Evolutionary conservation across 2,113 vertebrate genomes (phyloP), one percentile per base, ranked within the genome.

Genomic region (Oreochromis spilurus): DNA sequence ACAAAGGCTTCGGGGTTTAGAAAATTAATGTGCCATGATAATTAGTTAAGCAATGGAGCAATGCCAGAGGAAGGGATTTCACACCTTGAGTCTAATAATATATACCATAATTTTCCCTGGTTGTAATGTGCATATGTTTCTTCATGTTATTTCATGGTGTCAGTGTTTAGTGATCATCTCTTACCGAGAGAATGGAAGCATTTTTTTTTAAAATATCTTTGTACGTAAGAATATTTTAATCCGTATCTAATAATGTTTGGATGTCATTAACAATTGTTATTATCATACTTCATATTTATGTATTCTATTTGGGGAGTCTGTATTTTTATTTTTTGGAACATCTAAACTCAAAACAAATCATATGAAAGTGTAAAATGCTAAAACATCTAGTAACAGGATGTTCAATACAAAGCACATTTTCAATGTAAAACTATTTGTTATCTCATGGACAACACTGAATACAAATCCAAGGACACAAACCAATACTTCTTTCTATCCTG

Each of bases 1-100:
- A 91, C 93, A 92, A 93, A 93, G 65, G 87, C 95, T 95, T 87
- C 19, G 10, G 94, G 95, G 89, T 88, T 88, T 85, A 6, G 87
- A 92, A 94, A 95, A 93, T 92, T 91, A 95, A 96, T 95, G 92
- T 91, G 81, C 87, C 94, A 82, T 94, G 91, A 95, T 95, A 95
- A 96, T 96, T 95, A 95, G 91, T 94, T 94, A 93, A 94, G 92
- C 90, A 93, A 90, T 86, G 80, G 89, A 89, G 91, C 70, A 81
- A 85, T 81, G 91, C 89, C 91, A 81, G 90, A 91, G 87, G 93
- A 93, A 79, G 86, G 72, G 89, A 94, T 94, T 93, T 94, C 95
- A 93, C 95, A 94, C 94, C 93, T 95, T 90, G 91, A 92, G 90
- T 93, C 94, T 86, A 92, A 94, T 94, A 93, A 94, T 94, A 93